A percentile compares a stretch with the other conserved stretches of the same genome.
These are phyloP conservation scores for Odontocolon sp. DNA, from an alignment of 2,888 invertebrate genomes.

Conservation along the genomic window DNA sequence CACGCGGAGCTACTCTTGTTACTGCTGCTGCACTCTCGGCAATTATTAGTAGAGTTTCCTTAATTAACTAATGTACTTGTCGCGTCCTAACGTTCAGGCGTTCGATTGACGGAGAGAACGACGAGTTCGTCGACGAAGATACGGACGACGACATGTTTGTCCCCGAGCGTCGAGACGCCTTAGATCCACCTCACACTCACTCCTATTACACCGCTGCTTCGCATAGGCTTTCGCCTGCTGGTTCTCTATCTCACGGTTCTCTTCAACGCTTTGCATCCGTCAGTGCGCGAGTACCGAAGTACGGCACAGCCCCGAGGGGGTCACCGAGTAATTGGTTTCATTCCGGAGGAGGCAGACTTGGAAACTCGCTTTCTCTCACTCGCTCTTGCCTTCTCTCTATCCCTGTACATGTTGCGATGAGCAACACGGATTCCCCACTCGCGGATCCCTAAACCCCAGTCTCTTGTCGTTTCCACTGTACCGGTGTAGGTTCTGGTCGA, in stretches of 20 bases:
- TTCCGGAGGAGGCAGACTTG: conserved; percentile 77
- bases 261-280: conserved; percentile 60
- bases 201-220: neutral
- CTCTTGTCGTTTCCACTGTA: conserved; percentile 43
- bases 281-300: conserved; percentile 58
- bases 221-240: conserved; percentile 46
- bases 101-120: conserved; percentile 50
- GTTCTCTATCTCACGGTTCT: conserved; percentile 53
- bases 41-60: conserved; percentile 62
- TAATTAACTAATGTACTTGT: conserved; percentile 76
- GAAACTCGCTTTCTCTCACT: conserved; percentile 48
- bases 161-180: conserved; percentile 58
- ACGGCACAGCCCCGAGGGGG: conserved; percentile 72
- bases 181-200: conserved; percentile 13
- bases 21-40: conserved; percentile 53
- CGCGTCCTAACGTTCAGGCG: conserved; percentile 64
- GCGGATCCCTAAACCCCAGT: conserved; percentile 62
- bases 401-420: conserved; percentile 21
- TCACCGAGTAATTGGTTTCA: conserved; percentile 80
- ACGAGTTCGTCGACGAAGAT: conserved; percentile 25
- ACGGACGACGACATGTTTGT: conserved; percentile 57
- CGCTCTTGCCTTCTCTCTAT: conserved; percentile 41
- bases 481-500: conserved; percentile 22
- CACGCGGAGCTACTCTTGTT: conserved; percentile 19
- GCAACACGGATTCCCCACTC: conserved; percentile 50